phyloP scores from a whole-genome alignment of 1,140 invertebrate species.

The Lucilia cuprina region DNA sequence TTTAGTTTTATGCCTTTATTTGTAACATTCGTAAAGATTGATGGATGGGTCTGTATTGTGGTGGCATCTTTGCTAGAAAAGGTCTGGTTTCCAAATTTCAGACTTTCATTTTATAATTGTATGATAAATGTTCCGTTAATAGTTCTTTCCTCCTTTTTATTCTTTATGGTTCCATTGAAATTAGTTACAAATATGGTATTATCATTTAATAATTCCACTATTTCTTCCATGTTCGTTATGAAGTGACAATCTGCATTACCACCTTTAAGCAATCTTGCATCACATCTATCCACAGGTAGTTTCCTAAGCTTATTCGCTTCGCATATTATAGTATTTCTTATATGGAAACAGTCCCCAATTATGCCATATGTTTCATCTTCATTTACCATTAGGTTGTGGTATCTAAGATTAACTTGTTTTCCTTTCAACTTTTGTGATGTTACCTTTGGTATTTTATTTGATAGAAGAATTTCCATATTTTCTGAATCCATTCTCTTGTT shows the following conservation, averaged over 20 bases:
- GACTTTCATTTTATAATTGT: background rate
- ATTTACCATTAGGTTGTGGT: too few species aligned
- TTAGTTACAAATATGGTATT: conserved; percentile 29
- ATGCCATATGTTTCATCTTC: too few species aligned
- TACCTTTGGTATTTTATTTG: conserved; percentile 40
- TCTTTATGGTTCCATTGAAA: conserved; percentile 40
- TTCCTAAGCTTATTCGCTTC: too few species aligned
- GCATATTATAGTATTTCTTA: too few species aligned
- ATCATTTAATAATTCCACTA: conserved; percentile 45
- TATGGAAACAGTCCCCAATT: too few species aligned
- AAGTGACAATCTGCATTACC: conserved; percentile 18
- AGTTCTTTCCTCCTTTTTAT: conserved; percentile 27
- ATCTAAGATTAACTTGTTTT: conserved; percentile 38
- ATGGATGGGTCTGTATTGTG: background rate
- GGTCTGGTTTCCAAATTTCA: background rate
- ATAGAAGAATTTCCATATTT: background rate
- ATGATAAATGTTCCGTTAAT: background rate
- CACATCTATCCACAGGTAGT: too few species aligned
- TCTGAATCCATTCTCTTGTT: background rate
- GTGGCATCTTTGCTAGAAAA: background rate
- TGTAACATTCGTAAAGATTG: conserved; percentile 3
- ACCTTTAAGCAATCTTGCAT: too few species aligned
- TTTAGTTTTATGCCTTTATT: conserved; percentile 19
- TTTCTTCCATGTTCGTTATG: conserved; percentile 57
- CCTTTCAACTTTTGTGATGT: conserved; percentile 58